These are phyloP conservation scores for Leptopterna dolabrata DNA, from an alignment of 2,888 invertebrate genomes.

Conservation along the genomic window DNA sequence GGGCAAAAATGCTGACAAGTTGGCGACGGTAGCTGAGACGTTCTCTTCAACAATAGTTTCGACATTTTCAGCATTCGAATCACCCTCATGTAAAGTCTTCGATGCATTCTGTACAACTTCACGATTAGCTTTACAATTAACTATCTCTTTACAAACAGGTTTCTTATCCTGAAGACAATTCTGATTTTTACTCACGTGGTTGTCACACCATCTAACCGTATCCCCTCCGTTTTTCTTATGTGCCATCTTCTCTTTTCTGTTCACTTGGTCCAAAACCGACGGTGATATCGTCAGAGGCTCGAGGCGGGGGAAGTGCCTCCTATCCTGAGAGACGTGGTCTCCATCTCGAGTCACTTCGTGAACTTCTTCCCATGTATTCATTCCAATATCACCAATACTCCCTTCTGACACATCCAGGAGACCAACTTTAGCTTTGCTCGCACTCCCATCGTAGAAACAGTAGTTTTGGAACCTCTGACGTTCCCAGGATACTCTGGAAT, in stretches of 20 bases:
- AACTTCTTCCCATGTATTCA: not conserved
- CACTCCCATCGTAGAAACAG: not conserved
- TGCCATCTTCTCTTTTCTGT: not conserved
- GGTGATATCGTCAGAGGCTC: not conserved
- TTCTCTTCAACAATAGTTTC: not conserved
- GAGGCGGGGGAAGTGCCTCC: not conserved
- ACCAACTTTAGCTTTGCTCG: not conserved
- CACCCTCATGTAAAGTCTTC: not conserved
- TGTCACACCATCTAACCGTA: not conserved
- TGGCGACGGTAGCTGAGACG: not conserved
- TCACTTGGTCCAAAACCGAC: not conserved
- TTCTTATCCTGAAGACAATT: not conserved
- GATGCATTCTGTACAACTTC: not conserved
- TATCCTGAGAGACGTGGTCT: not conserved
- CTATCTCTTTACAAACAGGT: not conserved
- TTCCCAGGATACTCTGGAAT: not conserved
- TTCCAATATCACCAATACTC: not conserved
- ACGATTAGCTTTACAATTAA: not conserved
- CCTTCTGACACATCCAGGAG: conserved; percentile 13
- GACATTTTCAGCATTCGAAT: not conserved
- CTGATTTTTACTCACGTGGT: not conserved
- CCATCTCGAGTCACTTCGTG: not conserved
- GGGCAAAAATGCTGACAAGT: not conserved
- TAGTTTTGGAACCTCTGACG: not conserved
- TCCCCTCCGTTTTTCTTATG: not conserved